A percentile compares a stretch with the other conserved stretches of the same genome.
Conservation (phyloP, 1,140 invertebrate species). For the Tetranychus cinnabarinus region DNA sequence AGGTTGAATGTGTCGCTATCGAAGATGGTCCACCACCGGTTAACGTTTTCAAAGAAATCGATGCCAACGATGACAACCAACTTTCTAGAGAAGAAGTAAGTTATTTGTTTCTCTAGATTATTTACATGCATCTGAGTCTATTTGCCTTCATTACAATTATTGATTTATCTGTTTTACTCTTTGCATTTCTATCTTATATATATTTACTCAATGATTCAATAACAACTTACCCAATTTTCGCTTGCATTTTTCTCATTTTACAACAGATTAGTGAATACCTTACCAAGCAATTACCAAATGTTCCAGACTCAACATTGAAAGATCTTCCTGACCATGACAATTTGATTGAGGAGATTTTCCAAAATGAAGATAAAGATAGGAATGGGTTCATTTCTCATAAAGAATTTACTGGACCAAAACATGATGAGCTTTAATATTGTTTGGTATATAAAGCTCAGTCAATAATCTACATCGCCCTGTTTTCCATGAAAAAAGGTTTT, state of each 20-base stretch:
- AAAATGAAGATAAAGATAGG: constrained; percentile 84
- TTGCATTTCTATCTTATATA: too few relatives aligned
- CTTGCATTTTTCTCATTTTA: neutral
- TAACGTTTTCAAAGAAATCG: constrained; percentile 66
- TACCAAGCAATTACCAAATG: constrained; percentile 50
- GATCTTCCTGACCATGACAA: constrained; percentile 58
- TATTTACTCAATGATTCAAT: too few relatives aligned
- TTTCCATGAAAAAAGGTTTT: constrained; percentile 6
- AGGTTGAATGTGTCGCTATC: constrained; percentile 68
- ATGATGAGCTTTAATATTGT: constrained; percentile 63
- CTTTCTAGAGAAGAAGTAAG: constrained; percentile 77
- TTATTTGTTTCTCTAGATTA: neutral
- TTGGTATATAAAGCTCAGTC: constrained; percentile 1
- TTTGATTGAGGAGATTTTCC: constrained; percentile 82
- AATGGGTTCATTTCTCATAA: constrained; percentile 84
- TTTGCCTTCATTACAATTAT: neutral
- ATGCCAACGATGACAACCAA: constrained; percentile 60
- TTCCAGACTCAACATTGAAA: constrained; percentile 27
- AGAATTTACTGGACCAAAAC: constrained; percentile 90
- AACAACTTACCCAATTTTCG: neutral
- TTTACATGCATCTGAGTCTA: neutral
- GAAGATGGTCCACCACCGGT: constrained; percentile 29
- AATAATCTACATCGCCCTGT: constrained; percentile 2
- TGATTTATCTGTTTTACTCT: neutral
- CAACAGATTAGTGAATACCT: constrained; percentile 54